Conservation (phyloP, 2,113 vertebrate species). For the Oreochromis spilurus region DNA sequence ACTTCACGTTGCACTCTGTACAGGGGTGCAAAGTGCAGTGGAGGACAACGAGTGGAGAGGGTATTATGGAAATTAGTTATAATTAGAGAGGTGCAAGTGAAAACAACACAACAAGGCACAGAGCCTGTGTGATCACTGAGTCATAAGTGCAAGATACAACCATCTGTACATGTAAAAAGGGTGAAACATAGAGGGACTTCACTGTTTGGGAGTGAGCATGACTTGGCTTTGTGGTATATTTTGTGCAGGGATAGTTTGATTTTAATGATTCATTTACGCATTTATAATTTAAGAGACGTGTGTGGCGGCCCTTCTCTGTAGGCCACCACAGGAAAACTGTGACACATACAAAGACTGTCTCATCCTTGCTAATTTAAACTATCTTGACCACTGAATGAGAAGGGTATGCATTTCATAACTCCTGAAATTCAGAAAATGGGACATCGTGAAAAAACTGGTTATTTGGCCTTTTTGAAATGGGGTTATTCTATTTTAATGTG, state of each 20-base stretch:
- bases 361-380: not conserved
- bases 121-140: conserved; percentile 7
- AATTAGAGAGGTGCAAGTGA: conserved; percentile 50
- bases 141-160: not conserved
- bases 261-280: not conserved
- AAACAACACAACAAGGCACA: conserved; percentile 37
- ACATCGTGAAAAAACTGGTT: not conserved
- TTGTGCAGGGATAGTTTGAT: not conserved
- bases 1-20: not conserved
- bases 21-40: not conserved
- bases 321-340: not conserved
- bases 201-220: not conserved
- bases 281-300: not conserved
- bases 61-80: conserved; percentile 23
- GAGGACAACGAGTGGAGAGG: not conserved
- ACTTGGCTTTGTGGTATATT: conserved; percentile 26
- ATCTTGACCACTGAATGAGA: not conserved
- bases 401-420: not conserved
- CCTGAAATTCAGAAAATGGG: not conserved
- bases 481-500: not conserved
- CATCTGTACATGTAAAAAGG: conserved; percentile 14
- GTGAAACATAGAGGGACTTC: conserved; percentile 10
- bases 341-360: not conserved
- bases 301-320: not conserved
- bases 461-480: not conserved